Evolutionary conservation across 92 coral and sea anemone genomes (phyloP), one percentile per base, ranked within the genome.

Genomic region (Phenganax subtilis): DNA sequence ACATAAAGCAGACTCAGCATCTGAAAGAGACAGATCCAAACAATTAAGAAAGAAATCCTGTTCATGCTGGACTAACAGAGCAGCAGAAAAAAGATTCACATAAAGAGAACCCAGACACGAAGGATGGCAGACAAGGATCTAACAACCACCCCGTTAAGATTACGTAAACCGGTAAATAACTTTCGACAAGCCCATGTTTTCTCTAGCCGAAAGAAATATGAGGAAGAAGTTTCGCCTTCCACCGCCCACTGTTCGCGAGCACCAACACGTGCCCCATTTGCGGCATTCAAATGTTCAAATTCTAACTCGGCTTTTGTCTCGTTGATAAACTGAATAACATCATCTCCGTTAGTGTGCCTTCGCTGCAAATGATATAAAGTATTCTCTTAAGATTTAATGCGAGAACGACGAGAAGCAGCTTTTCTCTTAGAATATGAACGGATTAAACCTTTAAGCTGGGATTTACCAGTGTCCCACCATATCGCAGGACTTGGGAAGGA

Each of bases 381-480:
- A 37, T 14, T 17, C 67, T 17, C 25, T 61, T 8, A 14, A 51
- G 16, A 30, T 69, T 20, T 27, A 20, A 12, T 9, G 25, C 20
- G 52, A 6, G 11, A 30, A 7, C 52, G 52, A 69, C 55, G 44
- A 0, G 1, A 7, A 17, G 25, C 29, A 7, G 64, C 65, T 8
- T 20, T 51, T 0, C 0, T 1, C 9, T 14, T 0, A 0, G 75
- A 10, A 4, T 44, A n/a, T 3, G 4, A 4, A 0, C 47, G 52
- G 0, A 76, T 6, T 4, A 73, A 25, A 6, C 5, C 15, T 78
- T 84, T 85, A 0, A 82, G 28, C 44, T 57, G 57, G 37, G 55
- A 10, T 20, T 72, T 72, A 12, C 76, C 76, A 11, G 63, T 73
- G 52, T 86, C 88, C 88, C 87, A 83, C 87, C 84, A 82, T 2